Base-by-base conservation (phyloP, 2,113 vertebrate genomes). In the Mohoua ochrocephala region DNA sequence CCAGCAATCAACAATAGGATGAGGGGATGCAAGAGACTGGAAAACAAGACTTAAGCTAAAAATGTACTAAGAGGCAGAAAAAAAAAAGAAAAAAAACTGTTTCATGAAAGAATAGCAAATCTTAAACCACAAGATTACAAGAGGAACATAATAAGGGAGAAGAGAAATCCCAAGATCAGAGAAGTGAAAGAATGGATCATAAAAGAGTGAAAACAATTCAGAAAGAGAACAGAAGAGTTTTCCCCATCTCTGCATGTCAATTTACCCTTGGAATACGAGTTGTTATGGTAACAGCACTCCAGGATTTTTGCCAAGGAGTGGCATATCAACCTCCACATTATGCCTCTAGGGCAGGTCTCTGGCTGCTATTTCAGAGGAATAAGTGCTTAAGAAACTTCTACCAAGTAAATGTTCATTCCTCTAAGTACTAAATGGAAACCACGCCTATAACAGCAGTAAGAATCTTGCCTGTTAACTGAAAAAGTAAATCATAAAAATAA, bases 371-470 rank as follows among this genome's bases (percentile, higher is more conserved):
- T 77, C 50, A 85, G 45, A 93, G 24, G 35, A 84, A 13, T 35
- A 82, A 89, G 49, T 15, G 10, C 69, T 94, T 61, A 94, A 91
- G 70, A 74, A 94, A 81, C 37, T 73, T 47, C 42, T 80, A 83
- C 27, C 24, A 77, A 70, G 39, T 63, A 90, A 77, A 80, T 30
- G n/a, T 39, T 92, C 6, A 47, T 81, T 88, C 42, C 23, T 69
- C 9, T 69, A 88, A 80, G 67, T 35, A 39, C 11, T 71, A 54
- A 63, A 91, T 41, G 7, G 42, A 84, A 82, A 69, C 21, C 35
- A 69, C 2, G 1, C 5, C 41, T 67, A 4, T 15, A 91, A 52
- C 10, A 85, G 41, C 23, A 70, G 20, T 13, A 87, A 47, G n/a
- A 79, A 64, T 69, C 26, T 60, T 41, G 61, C 16, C 23, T 87